Conservation (phyloP, 2,797 vertebrate genomes). For the Pachyuromys duprasi region DNA sequence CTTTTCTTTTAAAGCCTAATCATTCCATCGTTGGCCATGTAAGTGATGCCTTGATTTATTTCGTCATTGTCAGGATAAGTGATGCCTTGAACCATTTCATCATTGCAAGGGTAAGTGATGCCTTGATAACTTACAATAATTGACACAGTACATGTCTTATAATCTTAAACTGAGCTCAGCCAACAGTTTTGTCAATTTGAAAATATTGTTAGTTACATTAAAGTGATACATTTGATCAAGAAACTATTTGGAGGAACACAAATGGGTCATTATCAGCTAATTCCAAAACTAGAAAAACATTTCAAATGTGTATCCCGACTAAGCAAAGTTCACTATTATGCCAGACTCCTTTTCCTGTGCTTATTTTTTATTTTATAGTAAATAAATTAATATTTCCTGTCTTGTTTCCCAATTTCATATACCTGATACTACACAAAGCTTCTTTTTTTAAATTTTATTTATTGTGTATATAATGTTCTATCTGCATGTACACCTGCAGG, state of each 20-base stretch:
- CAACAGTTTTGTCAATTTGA: constrained; percentile 34
- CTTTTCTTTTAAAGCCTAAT: not conserved
- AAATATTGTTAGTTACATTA: constrained; percentile 35
- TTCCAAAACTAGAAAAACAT: not conserved
- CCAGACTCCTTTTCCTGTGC: not conserved
- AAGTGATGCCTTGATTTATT: no score
- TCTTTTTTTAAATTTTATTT: not conserved
- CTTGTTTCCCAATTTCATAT: not conserved
- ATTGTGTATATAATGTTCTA: no score
- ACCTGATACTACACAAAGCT: not conserved
- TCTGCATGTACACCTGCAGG: no score
- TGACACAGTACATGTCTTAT: not conserved
- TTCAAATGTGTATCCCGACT: not conserved
- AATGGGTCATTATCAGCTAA: not conserved
- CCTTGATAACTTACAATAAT: not conserved
- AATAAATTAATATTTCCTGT: constrained; percentile 31
- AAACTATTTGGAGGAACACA: constrained; percentile 10
- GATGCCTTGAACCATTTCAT: not conserved
- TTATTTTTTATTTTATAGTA: constrained; percentile 32
- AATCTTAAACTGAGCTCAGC: constrained; percentile 1
- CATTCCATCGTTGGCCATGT: not conserved
- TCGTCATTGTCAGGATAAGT: not conserved
- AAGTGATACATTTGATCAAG: not conserved
- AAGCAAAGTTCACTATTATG: not conserved
- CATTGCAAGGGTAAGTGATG: constrained; percentile 1